Evolutionary conservation across 2,113 vertebrate genomes (phyloP), one percentile per base, ranked within the genome.

Genomic region (Lampris megalopsis): DNA sequence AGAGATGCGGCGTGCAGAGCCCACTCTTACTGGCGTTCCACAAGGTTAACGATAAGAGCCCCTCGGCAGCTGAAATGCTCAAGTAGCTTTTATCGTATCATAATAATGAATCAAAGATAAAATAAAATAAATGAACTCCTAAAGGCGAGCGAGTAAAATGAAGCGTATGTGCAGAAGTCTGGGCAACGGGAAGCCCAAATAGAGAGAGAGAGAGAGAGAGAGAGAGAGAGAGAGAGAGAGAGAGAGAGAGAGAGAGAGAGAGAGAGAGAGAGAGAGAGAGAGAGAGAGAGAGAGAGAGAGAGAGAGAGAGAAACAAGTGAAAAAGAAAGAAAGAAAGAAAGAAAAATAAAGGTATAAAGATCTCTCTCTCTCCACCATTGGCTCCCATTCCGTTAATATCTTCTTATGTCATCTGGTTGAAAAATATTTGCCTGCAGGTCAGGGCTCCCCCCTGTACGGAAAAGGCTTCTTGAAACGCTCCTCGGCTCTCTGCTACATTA

Each of bases 11-110:
- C 75, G 70, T 89, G 89, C 80, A 80, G 91, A 94, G 91, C 91
- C 86, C 92, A 83, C 80, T 94, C 91, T 89, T 77, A 88, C 82
- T 83, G 64, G 77, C 89, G 91, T 94, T 94, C 91, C 92, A 92
- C 93, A 94, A 95, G 94, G 94, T 94, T 95, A 95, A 95, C 94
- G 94, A 95, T 93, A 93, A 94, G 89, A 90, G 93, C 91, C 90
- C 89, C 86, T 90, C 88, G 81, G 90, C 87, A 91, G 91, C 92
- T 89, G 92, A 94, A 94, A 95, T 94, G 94, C 94, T 94, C 93
- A 94, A 94, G 93, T 94, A 94, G 94, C 93, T 94, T 95, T 94
- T 95, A 95, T 94, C 92, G 93, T 94, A 94, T 94, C 94, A 94
- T 94, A 94, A 94, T 94, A 94, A 95, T 94, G 92, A 95, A 94